Conservation (phyloP, 1,140 invertebrate genomes). For the Chrysomallon squamiferum region DNA sequence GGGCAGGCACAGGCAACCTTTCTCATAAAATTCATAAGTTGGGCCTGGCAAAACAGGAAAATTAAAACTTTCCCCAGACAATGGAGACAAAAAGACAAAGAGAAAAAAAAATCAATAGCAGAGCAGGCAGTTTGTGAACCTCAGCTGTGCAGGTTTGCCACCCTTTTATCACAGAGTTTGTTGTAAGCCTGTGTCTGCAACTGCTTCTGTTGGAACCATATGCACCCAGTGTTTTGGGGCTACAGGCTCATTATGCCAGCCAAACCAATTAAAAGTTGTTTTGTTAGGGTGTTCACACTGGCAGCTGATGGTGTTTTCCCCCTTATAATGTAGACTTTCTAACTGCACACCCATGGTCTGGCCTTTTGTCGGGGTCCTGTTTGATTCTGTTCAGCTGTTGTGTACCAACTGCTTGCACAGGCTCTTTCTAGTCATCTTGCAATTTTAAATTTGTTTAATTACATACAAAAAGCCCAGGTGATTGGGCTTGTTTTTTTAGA, state of each 20-base stretch:
- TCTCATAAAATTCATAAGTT: constrained; percentile 40
- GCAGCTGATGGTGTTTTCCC: constrained; percentile 43
- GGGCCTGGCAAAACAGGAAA: constrained; percentile 40
- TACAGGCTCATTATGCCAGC: constrained; percentile 28
- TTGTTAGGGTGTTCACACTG: constrained; percentile 37
- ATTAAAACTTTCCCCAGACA: constrained; percentile 47
- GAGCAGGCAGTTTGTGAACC: constrained; percentile 29
- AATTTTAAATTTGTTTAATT: constrained; percentile 23
- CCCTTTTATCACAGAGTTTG: constrained; percentile 29
- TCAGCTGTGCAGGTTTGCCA: constrained; percentile 46
- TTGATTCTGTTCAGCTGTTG: constrained; percentile 32
- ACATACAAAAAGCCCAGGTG: constrained; percentile 28
- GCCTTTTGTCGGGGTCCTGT: constrained; percentile 19
- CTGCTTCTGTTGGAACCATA: constrained; percentile 31
- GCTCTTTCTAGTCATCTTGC: constrained; percentile 6
- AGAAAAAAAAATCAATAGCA: constrained; percentile 46
- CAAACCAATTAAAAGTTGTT: constrained; percentile 48
- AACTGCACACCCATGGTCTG: constrained; percentile 19
- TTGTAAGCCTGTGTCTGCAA: constrained; percentile 26
- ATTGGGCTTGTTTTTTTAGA: constrained; percentile 8
- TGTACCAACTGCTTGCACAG: constrained; percentile 10
- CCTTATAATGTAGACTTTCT: constrained; percentile 27
- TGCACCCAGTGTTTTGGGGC: constrained; percentile 29
- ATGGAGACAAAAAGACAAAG: constrained; percentile 51
- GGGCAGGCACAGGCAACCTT: constrained; percentile 17